Conservation (phyloP, 1,140 invertebrate genomes). For the Drosophila nasuta region DNA sequence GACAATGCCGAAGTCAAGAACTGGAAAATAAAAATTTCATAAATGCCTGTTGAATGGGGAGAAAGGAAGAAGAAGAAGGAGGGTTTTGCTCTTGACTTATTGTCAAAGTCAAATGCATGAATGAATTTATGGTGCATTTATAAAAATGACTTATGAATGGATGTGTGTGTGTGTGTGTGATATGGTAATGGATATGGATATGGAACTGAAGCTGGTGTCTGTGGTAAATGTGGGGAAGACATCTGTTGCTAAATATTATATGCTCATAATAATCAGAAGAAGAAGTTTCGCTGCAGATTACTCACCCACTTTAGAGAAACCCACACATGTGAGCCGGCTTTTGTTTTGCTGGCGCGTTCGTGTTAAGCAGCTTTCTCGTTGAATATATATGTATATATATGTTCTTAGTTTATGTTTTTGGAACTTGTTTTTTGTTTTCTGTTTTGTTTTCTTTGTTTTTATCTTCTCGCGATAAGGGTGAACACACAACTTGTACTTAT, state of each 20-base stretch:
- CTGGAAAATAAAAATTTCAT: constrained; percentile 43
- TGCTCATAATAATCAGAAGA: constrained; percentile 23
- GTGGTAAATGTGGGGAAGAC: constrained; percentile 3
- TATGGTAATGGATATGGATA: constrained; percentile 30
- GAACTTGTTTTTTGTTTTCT: constrained; percentile 5
- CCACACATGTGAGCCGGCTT: constrained; percentile 72
- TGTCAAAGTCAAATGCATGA: constrained; percentile 68
- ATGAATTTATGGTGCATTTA: constrained; percentile 57
- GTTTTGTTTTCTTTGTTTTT: constrained; percentile 33
- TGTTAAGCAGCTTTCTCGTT: constrained; percentile 26
- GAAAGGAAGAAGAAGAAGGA: not conserved
- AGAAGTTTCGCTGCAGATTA: constrained; percentile 46
- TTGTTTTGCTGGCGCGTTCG: constrained; percentile 63
- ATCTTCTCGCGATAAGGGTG: constrained; percentile 35
- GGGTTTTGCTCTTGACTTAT: constrained; percentile 45
- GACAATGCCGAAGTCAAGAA: constrained; percentile 25
- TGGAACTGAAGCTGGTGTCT: constrained; percentile 1
- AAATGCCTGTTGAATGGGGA: constrained; percentile 43
- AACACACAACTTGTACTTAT: constrained; percentile 31
- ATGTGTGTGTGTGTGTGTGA: constrained; percentile 8
- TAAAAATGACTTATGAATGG: constrained; percentile 14
- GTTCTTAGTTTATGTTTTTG: constrained; percentile 10
- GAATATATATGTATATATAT: constrained; percentile 26
- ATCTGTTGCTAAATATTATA: constrained; percentile 26
- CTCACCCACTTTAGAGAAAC: constrained; percentile 78